Evolutionary conservation across 2,113 vertebrate species (phyloP), one percentile per base, ranked within the genome.

Genomic region (Oreocharis arfaki): DNA sequence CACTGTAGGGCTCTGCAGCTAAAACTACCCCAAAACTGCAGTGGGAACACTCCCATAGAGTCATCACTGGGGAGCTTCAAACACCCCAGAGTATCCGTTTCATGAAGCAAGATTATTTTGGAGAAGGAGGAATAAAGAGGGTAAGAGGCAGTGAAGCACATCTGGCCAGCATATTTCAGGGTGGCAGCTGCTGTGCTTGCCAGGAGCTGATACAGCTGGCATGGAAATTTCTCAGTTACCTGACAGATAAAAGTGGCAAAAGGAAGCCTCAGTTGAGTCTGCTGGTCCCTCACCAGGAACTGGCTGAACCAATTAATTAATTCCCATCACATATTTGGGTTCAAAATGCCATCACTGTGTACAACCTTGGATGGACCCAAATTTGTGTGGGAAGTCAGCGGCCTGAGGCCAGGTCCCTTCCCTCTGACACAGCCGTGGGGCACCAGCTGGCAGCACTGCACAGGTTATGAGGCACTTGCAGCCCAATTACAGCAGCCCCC

Each of bases 401-500:
- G 20, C 9, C 41, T 0, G 0, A 52, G 49, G 68, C 44, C 71
- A 83, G 53, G 76, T 68, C 39, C 57, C 0, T 0, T 19, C 49
- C 59, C 59, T 52, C 33, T 41, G 76, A 19, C 47, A 32, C 10
- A 19, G 53, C 13, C 7, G 0, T 4, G 3, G 76, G 30, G 53
- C 63, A 84, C 33, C 75, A 46, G 84, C 68, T 84, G 71, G 53
- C 7, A 1, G 35, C 49, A 26, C 12, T 0, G 12, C 1, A 1
- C 26, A 17, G 21, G n/a, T 2, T 5, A 3, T 0, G 11, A 42
- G 42, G 27, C 0, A 0, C 44, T 7, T 5, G 4, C 47, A 44
- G 64, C 42, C 37, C 2, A 6, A 13, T 55, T 35, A 11, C 2
- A 9, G 67, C 41, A 4, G 3, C 41, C 16, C n/a, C 15, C 18